These are phyloP conservation scores for Lampris megalopsis DNA, from an alignment of 2,113 vertebrate genomes.

Conservation along the genomic window DNA sequence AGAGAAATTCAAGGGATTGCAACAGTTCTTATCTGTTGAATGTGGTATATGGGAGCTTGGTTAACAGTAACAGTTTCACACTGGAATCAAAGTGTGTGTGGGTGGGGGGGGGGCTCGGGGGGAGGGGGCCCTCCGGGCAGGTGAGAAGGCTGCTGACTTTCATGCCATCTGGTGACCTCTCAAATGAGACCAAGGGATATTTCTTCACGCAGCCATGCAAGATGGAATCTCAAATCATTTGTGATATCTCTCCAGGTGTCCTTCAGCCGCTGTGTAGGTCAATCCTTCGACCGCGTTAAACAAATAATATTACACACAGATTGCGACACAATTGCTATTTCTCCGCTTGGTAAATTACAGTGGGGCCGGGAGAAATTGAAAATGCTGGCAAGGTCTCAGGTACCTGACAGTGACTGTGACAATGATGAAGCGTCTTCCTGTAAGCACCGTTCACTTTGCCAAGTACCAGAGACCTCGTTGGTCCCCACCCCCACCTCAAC, in stretches of 20 bases:
- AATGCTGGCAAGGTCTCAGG: conserved; percentile 76
- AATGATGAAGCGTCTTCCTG: conserved; percentile 81
- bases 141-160: conserved; percentile 71
- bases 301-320: conserved; percentile 76
- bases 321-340: conserved; percentile 73
- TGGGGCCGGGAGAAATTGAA: conserved; percentile 77
- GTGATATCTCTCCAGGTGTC: conserved; percentile 67
- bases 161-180: conserved; percentile 78
- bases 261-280: conserved; percentile 74
- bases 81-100: conserved; percentile 10
- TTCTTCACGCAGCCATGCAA: conserved; percentile 60
- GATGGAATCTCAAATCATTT: conserved; percentile 64
- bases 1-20: too few species aligned
- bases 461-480: conserved; percentile 76
- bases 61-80: conserved; percentile 36
- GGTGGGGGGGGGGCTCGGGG: too few species aligned
- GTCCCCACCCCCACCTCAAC: conserved; percentile 28
- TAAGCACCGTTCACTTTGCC: conserved; percentile 78
- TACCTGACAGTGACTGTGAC: conserved; percentile 80
- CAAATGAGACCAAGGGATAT: conserved; percentile 60
- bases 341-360: conserved; percentile 73
- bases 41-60: too few species aligned
- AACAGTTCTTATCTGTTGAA: too few species aligned
- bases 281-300: conserved; percentile 66
- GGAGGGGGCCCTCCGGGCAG: conserved; percentile 47